Conservation (phyloP, 2,113 vertebrate genomes). For the Lagenorhynchus albirostris region DNA sequence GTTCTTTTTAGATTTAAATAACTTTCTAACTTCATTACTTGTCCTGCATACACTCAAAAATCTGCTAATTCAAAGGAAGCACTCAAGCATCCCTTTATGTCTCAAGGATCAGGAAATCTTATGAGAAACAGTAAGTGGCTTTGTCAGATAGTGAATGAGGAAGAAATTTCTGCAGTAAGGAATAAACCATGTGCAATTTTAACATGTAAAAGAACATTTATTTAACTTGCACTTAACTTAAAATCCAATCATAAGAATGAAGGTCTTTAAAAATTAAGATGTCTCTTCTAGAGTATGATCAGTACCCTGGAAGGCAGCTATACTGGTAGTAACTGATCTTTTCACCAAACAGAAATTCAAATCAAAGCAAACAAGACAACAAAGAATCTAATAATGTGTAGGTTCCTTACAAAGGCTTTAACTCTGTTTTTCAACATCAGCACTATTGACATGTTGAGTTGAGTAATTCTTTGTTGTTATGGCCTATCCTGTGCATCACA, state of each 20-base stretch:
- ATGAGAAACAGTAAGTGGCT: constrained; percentile 54
- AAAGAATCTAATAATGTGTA: not conserved
- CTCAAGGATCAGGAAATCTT: constrained; percentile 63
- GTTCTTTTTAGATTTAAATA: constrained; percentile 72
- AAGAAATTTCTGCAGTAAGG: constrained; percentile 23
- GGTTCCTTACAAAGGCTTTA: not conserved
- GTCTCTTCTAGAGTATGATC: constrained; percentile 12
- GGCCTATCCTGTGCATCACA: not conserved
- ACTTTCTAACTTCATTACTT: constrained; percentile 66
- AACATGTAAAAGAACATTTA: constrained; percentile 32
- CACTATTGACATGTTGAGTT: not conserved
- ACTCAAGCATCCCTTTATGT: constrained; percentile 59
- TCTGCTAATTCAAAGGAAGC: constrained; percentile 67
- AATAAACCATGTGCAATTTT: constrained; percentile 53
- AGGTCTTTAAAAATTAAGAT: constrained; percentile 61
- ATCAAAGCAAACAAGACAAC: not conserved
- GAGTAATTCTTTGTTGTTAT: not conserved
- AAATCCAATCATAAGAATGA: constrained; percentile 44
- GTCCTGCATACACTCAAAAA: constrained; percentile 38
- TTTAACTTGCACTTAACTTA: constrained; percentile 38
- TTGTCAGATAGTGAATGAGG: constrained; percentile 61
- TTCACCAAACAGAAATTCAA: not conserved
- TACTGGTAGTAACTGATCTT: not conserved
- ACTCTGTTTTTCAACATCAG: not conserved
- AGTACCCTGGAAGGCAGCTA: not conserved